Conservation (phyloP, 2,113 vertebrate genomes). For the Elaphurus davidianus region DNA sequence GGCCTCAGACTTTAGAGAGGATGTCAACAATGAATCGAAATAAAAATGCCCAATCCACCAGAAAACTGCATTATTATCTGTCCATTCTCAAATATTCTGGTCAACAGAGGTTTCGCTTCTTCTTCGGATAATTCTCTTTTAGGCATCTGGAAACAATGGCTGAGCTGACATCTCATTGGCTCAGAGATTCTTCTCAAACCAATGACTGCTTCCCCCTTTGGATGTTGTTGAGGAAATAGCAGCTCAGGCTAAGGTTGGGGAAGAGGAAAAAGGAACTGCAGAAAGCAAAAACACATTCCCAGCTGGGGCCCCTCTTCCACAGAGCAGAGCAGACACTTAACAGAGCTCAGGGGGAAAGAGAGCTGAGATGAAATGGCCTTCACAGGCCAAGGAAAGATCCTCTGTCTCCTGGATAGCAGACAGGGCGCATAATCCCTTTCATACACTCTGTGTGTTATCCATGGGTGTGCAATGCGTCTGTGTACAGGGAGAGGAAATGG, state of each 20-base stretch:
- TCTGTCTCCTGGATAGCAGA: neutral
- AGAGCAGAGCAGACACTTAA: neutral
- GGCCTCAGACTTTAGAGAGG: neutral
- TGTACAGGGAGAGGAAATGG: neutral
- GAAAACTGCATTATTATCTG: constrained; percentile 9
- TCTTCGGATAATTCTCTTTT: constrained; percentile 56
- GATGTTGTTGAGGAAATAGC: constrained; percentile 65
- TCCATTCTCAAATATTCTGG: constrained; percentile 45
- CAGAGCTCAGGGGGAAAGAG: neutral
- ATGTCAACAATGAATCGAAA: constrained; percentile 49
- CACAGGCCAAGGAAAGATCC: neutral
- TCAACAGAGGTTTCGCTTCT: constrained; percentile 39
- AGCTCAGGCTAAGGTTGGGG: constrained; percentile 41
- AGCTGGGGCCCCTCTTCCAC: neutral
- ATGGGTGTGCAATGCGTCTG: neutral
- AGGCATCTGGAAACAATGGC: constrained; percentile 62
- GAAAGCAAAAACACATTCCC: constrained; percentile 25
- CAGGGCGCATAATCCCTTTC: neutral
- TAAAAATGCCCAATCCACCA: neutral
- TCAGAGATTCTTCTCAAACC: constrained; percentile 59
- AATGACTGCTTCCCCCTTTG: constrained; percentile 51
- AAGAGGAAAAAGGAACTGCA: constrained; percentile 28
- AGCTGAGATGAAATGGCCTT: neutral
- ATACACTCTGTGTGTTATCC: neutral
- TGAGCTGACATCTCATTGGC: constrained; percentile 65